Base-by-base conservation (phyloP, 2,113 vertebrate species). In the Orthonyx spaldingii region DNA sequence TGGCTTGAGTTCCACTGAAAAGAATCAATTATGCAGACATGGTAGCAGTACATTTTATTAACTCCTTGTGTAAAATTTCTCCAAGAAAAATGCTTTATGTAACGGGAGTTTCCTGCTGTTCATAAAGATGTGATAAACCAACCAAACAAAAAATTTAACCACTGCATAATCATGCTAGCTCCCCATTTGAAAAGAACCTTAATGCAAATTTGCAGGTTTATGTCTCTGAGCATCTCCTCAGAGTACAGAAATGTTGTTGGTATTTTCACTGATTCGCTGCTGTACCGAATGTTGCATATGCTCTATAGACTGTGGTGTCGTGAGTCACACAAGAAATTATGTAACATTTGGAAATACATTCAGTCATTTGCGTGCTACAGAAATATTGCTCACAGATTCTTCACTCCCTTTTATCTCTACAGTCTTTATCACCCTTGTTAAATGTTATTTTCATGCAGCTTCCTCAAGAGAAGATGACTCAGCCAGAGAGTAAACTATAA, bases 331-430 rank as follows among this genome's bases (percentile, higher is more conserved):
- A 75, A 80, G 65, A 53, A 81, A 84, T 96, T 92, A 92, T 23
- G 13, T 87, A 96, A 96, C 90, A 76, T 70, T 91, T 96, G 90
- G 83, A 96, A 95, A 92, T 63, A 24, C 50, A 35, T 70, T 81
- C 91, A 92, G 87, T 91, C 88, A 97, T 94, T 93, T 93, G 82
- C 87, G 89, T 83, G 86, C 79, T 85, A 57, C 68, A 94, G 93
- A 95, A 89, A 83, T 81, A 78, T 6, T 95, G 72, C 68, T 70
- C 60, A 52, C 91, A 82, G 56, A 94, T 91, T 91, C 76, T 88
- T 90, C 50, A 6, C 68, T 90, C 55, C 49, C 77, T 91, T 91
- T 87, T 80, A 78, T 91, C 89, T 81, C 57, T 66, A 78, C 70
- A 91, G 80, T 89, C 96, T 95, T 94, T 94, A 71, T 89, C 85